Evolutionary conservation across 2,797 vertebrate species (phyloP), one percentile per base, ranked within the genome.

Genomic region (Gymnoscopelus microlampas): DNA sequence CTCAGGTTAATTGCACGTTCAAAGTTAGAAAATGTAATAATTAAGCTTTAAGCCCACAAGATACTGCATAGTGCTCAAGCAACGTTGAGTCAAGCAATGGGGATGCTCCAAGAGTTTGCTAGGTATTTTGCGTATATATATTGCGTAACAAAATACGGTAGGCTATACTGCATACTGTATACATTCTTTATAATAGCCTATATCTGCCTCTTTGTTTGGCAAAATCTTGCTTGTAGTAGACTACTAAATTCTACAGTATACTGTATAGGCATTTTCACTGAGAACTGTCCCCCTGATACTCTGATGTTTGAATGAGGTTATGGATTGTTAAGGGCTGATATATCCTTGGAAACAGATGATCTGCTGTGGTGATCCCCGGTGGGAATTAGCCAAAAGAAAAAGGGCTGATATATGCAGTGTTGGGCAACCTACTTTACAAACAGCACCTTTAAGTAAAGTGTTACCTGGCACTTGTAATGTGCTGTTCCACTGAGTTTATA

Each of bases 1-100:
- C 2, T 98, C 97, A 3, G 97, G 98, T 47, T 99, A 95, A 97
- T 71, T 94, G 81, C 94, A 95, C 26, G 94, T 94, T 77, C 95
- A 94, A 94, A 94, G 95, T 23, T 4, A 10, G 9, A 10, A 55
- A 4, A 5, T 55, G 5, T 50, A 50, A 95, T 94, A 81, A 93
- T 95, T 0, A 95, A 96, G 86, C 95, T 95, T 77, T 96, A 96
- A 81, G 95, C 95, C 79, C 96, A 95, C 80, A 96, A 96, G 77
- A 93, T 95, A 96, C 84, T 96, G 95, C 87, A 92, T 95, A 0
- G 91, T 96, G 87, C 94, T 95, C 74, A 95, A 93, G 63, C 95
- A 96, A 95, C 94, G 0, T 94, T 91, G 60, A 96, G 95, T 56
- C 94, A 94, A 0, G 95, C 95, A 39, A 91, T 95, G 95, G 93